Evolutionary conservation across 2,797 vertebrate genomes (phyloP).

Genomic region (Pogonophryne albipinna): DNA sequence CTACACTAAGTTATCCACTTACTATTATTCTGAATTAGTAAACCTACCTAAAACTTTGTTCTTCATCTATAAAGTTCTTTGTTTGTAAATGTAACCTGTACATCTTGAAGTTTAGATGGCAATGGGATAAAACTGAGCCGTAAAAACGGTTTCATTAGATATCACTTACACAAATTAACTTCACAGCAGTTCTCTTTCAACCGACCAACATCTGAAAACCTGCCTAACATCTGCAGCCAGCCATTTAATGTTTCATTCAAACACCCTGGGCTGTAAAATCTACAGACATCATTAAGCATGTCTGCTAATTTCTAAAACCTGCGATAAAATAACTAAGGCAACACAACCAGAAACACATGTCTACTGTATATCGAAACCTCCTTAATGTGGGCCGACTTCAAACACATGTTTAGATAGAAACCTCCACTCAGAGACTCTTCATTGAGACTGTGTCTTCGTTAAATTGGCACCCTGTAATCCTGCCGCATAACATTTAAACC

Average conservation of each 20-base stretch:
- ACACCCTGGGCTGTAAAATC: slow-evolving; percentile 63
- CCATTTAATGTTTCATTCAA: slow-evolving; percentile 63
- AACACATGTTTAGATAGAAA: slow-evolving; percentile 61
- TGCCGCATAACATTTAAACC: slow-evolving; percentile 51
- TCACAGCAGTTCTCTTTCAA: slow-evolving; percentile 43
- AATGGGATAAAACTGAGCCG: neutral
- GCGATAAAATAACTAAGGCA: slow-evolving; percentile 68
- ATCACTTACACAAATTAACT: slow-evolving; percentile 26
- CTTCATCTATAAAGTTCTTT: too few species aligned
- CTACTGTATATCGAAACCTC: slow-evolving; percentile 48
- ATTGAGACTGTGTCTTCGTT: slow-evolving; percentile 52
- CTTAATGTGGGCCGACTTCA: slow-evolving; percentile 34
- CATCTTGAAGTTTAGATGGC: neutral
- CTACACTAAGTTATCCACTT: neutral
- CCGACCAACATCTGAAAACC: slow-evolving; percentile 43
- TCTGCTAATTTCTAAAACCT: slow-evolving; percentile 76
- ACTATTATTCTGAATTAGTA: neutral
- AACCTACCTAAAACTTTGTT: neutral
- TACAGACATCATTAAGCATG: slow-evolving; percentile 68
- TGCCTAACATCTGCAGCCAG: slow-evolving; percentile 50
- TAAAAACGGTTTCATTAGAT: slow-evolving; percentile 22
- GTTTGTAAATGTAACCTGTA: neutral
- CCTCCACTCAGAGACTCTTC: slow-evolving; percentile 30
- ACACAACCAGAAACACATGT: slow-evolving; percentile 67
- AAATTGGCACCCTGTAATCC: slow-evolving; percentile 64